Percentiles rank a stretch among this genome's conserved stretches.
phyloP scores from a whole-genome alignment of 1,140 invertebrate genomes.

The Sminthurinus signatus region DNA sequence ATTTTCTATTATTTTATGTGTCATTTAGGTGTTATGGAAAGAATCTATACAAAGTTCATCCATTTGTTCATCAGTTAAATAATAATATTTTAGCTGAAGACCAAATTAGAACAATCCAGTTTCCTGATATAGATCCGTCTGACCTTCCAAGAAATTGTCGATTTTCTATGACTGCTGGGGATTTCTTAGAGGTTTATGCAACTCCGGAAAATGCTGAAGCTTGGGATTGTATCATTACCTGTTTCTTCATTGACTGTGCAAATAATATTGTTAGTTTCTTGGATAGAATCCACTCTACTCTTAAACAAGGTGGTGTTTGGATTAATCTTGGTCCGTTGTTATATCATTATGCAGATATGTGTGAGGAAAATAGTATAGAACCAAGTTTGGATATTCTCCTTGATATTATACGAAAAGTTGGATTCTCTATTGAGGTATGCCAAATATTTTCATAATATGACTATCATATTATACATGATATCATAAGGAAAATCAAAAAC shows the following conservation, averaged over 20 bases:
- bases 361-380: constrained; percentile 86
- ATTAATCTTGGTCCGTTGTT: constrained; percentile 87
- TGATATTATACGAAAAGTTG: constrained; percentile 73
- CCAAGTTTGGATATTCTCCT: constrained; percentile 80
- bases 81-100: constrained; percentile 77
- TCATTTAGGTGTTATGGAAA: constrained; percentile 53
- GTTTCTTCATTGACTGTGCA: constrained; percentile 98
- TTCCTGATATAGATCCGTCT: constrained; percentile 84
- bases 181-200: constrained; percentile 60
- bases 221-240: constrained; percentile 91
- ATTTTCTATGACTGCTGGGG: constrained; percentile 94
- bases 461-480: no score
- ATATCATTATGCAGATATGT: constrained; percentile 79
- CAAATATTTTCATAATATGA: no score
- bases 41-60: constrained; percentile 66
- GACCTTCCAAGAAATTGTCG: constrained; percentile 57
- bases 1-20: constrained; percentile 15
- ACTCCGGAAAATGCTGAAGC: constrained; percentile 52
- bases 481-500: no score
- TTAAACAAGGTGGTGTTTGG: constrained; percentile 81
- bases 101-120: constrained; percentile 67
- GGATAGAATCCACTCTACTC: constrained; percentile 84
- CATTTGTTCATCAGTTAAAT: constrained; percentile 89
- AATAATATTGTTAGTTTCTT: constrained; percentile 92
- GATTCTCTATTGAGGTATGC: constrained; percentile 80